These are phyloP conservation scores for Heterodera carotae DNA, from an alignment of 1,140 invertebrate species.

Conservation along the genomic window DNA sequence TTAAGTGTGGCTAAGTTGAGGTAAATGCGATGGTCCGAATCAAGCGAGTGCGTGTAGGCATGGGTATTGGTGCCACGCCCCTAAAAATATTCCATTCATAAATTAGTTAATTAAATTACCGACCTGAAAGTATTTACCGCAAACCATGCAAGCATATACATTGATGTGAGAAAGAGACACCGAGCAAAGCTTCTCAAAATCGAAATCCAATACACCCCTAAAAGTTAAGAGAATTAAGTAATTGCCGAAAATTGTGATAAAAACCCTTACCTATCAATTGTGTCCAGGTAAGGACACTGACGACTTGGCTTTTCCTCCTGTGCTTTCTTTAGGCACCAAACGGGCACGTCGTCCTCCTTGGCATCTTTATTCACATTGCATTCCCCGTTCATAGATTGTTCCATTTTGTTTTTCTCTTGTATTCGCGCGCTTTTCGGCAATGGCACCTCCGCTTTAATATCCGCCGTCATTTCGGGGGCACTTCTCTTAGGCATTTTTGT, in stretches of 20 bases:
- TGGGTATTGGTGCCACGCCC: slow-evolving; percentile 95
- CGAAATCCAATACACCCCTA: slow-evolving; percentile 92
- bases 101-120: slow-evolving; percentile 43
- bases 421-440: neutral
- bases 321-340: slow-evolving; percentile 59
- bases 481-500: slow-evolving; percentile 25
- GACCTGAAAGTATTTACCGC: slow-evolving; percentile 97
- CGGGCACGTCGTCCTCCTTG: slow-evolving; percentile 51
- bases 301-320: slow-evolving; percentile 56
- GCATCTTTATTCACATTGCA: slow-evolving; percentile 45
- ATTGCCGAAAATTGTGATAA: neutral
- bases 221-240: slow-evolving; percentile 29
- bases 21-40: slow-evolving; percentile 95
- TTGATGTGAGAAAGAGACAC: slow-evolving; percentile 96
- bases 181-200: slow-evolving; percentile 99
- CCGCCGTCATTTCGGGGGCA: neutral
- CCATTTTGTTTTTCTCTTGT: slow-evolving; percentile 12
- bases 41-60: slow-evolving; percentile 97
- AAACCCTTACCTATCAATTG: slow-evolving; percentile 56
- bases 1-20: slow-evolving; percentile 93
- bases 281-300: slow-evolving; percentile 64
- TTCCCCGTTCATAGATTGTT: slow-evolving; percentile 34
- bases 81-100: slow-evolving; percentile 65
- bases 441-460: neutral
- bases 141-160: slow-evolving; percentile 99